A percentile compares a stretch with the other conserved stretches of the same genome.
Evolutionary conservation across 2,113 vertebrate genomes (phyloP).

Genomic region (Rhombomys opimus): DNA sequence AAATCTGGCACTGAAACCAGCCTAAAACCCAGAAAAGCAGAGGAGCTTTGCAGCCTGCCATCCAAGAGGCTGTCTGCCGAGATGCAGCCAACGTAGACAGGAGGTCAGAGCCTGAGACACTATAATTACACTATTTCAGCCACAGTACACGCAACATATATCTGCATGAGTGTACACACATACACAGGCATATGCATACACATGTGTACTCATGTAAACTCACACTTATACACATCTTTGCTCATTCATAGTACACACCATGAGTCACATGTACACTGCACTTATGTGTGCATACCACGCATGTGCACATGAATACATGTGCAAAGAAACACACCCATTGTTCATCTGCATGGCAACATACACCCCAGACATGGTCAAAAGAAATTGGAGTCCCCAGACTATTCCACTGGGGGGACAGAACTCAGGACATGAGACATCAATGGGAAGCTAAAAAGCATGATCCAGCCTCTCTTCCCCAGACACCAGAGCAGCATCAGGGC

Average conservation of each 20-base stretch:
- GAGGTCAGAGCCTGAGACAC: not conserved
- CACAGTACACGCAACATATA: not conserved
- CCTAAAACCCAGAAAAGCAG: not conserved
- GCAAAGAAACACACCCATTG: not conserved
- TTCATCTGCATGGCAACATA: not conserved
- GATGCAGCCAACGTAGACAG: not conserved
- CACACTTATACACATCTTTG: no score
- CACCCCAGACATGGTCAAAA: not conserved
- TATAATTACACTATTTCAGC: not conserved
- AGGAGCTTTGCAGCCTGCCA: not conserved
- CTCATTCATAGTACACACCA: not conserved
- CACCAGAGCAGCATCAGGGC: not conserved
- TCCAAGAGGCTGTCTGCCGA: not conserved
- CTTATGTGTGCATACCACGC: rapidly evolving
- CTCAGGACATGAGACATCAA: not conserved
- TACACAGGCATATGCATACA: not conserved
- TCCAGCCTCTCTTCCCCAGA: not conserved
- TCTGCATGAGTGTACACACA: not conserved
- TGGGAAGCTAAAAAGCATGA: not conserved
- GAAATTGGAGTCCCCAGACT: not conserved
- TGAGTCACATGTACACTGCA: not conserved
- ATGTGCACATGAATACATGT: not conserved
- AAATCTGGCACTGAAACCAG: not conserved
- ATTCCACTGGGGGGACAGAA: rapidly evolving
- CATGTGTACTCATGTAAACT: no score